Base-by-base conservation (phyloP, 2,888 invertebrate genomes). In the Eucera pruinosa region DNA sequence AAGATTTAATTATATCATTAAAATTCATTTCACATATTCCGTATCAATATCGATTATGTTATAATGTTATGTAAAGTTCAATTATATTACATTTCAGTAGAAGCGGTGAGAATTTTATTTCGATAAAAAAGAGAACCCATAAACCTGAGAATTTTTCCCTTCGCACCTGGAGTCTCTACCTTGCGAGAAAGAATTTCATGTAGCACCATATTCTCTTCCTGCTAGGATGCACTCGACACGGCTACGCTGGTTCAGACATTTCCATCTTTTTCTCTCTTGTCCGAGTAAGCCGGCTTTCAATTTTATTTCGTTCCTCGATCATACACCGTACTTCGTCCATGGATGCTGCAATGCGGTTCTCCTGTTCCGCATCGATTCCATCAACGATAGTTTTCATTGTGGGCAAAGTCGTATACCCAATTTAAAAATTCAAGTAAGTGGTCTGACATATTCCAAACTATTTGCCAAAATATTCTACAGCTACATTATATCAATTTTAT, bases 241-340 rank as follows among this genome's bases (percentile, higher is more conserved):
- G 67, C 81, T 75, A 76, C 79, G 68, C 48, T 76, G 78, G 48
- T 65, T 76, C 82, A 82, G 82, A 82, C 78, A 79, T 81, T 81
- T 71, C 73, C 70, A 65, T 82, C 81, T 82, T 73, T 71, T 65
- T 81, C 82, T 15, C 74, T 39, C 69, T 13, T 47, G 43, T 15
- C 23, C 39, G 48, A 65, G 68, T 66, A 47, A 57, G 52, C 36
- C 60, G 64, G 67, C 82, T 81, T 81, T 82, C 82, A 82, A 82
- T 82, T 82, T 81, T 79, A 82, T 82, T 82, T 81, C 81, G 76
- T 79, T 75, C 70, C 60, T 76, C 78, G 36, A 82, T 82, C 81
- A 72, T 78, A 80, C 65, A 33, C 61, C 66, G 64, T 71, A 33
- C 58, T 58, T 65, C 80, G 66, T 67, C 64, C 71, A 47, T 23